These are phyloP conservation scores for Hestina assimilis DNA, from an alignment of 1,140 invertebrate genomes.

Conservation along the genomic window DNA sequence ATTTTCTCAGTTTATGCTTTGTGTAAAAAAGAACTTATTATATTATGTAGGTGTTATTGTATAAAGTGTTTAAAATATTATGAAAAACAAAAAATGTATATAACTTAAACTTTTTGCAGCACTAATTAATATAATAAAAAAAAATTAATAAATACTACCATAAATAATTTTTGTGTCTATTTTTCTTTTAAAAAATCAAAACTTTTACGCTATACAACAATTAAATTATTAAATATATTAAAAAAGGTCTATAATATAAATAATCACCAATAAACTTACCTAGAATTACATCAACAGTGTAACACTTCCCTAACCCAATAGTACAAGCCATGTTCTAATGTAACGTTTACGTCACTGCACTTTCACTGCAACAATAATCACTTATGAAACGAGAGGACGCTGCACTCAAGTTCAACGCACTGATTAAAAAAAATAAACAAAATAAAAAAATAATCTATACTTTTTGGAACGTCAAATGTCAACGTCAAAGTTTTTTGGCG, in stretches of 20 bases:
- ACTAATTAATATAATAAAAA: too few relatives aligned
- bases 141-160: too few relatives aligned
- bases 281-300: constrained; percentile 45
- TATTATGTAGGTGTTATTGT: too few relatives aligned
- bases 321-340: constrained; percentile 65
- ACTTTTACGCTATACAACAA: too few relatives aligned
- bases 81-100: too few relatives aligned
- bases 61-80: too few relatives aligned
- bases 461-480: constrained; percentile 1
- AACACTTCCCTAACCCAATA: constrained; percentile 57
- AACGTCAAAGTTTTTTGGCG: constrained; percentile 42
- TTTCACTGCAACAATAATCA: constrained; percentile 71
- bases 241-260: background rate
- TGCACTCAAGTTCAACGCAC: constrained; percentile 66
- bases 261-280: constrained; percentile 43
- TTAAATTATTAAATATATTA: background rate
- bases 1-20: too few relatives aligned
- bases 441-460: constrained; percentile 37
- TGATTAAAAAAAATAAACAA: constrained; percentile 35
- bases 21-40: too few relatives aligned
- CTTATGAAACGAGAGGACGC: constrained; percentile 58
- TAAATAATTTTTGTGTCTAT: too few relatives aligned
- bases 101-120: too few relatives aligned
- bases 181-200: too few relatives aligned
- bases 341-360: constrained; percentile 68